Evolutionary conservation across 2,113 vertebrate genomes (phyloP), one percentile per base, ranked within the genome.

Genomic region (Alouatta palliata): DNA sequence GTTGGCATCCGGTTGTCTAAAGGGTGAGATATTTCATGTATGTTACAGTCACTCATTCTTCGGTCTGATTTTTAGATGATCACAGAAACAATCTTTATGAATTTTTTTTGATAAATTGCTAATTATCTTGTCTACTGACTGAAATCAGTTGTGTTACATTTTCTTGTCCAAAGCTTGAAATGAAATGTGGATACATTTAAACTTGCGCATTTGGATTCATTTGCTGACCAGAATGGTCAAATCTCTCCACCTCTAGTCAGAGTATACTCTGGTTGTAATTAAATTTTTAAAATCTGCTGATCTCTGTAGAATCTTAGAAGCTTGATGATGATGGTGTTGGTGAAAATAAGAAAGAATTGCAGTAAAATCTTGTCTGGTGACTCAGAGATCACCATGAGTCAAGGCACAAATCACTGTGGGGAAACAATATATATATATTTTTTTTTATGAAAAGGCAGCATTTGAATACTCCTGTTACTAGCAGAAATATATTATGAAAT

Each of bases 251-350:
- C 87, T 85, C 32, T 96, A 81, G 95, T 95, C 71, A 71, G 61
- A 97, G 80, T 88, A 94, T 92, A 85, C 45, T 96, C 98, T 98
- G 98, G 83, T 98, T 98, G 85, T 98, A 98, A 98, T 98, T 98
- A 98, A 98, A 98, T 98, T 98, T 95, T 83, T 85, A 98, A 97
- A 97, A 97, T 98, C 92, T 87, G 75, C 96, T 97, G 97, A 97
- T 98, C 96, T 98, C 97, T 98, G 80, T 99, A 99, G 98, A 98
- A 86, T 97, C 97, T 97, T 98, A 98, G 98, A 98, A 98, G 97
- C 97, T 98, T 98, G 98, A 98, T 98, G 98, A 98, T 98, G 98
- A 97, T 98, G 98, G 98, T 98, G 97, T 98, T 96, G 98, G 98
- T 98, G 94, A 98, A 96, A 97, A 96, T 98, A 98, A 98, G 97